Evolutionary conservation across 2,888 invertebrate genomes (phyloP).

Genomic region (Eupithecia abbreviata): DNA sequence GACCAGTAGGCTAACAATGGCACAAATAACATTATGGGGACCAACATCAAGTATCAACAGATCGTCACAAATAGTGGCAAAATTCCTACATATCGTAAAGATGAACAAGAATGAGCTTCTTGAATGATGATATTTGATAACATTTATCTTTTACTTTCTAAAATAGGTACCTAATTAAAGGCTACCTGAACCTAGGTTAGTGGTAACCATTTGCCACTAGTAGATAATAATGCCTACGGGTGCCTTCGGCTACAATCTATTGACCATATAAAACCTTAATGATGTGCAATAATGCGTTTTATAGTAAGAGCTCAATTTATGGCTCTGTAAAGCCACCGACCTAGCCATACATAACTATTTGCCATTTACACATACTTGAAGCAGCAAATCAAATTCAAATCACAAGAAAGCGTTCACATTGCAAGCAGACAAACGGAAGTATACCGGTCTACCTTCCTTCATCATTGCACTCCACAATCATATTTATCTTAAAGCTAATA

Average conservation of each 20-base stretch:
- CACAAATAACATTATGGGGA: neutral
- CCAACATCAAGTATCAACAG: neutral
- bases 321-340: slow-evolving; percentile 39
- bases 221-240: neutral
- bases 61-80: neutral
- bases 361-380: slow-evolving; percentile 42
- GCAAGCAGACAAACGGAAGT: slow-evolving; percentile 52
- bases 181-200: slow-evolving; percentile 1
- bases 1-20: neutral
- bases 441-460: slow-evolving; percentile 55
- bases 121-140: neutral
- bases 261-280: slow-evolving; percentile 11
- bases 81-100: neutral
- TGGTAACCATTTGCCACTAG: neutral
- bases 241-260: neutral
- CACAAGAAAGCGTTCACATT: slow-evolving; percentile 54
- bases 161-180: neutral
- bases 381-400: slow-evolving; percentile 53
- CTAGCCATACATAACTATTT: slow-evolving; percentile 24
- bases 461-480: slow-evolving; percentile 46
- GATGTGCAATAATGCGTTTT: slow-evolving; percentile 14
- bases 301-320: slow-evolving; percentile 31
- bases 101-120: neutral
- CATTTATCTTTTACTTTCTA: neutral
- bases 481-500: slow-evolving; percentile 44